Percentiles rank a stretch among this genome's conserved stretches.
These are phyloP conservation scores for Etia nguti DNA, from an alignment of 2,113 vertebrate species.

Conservation along the genomic window DNA sequence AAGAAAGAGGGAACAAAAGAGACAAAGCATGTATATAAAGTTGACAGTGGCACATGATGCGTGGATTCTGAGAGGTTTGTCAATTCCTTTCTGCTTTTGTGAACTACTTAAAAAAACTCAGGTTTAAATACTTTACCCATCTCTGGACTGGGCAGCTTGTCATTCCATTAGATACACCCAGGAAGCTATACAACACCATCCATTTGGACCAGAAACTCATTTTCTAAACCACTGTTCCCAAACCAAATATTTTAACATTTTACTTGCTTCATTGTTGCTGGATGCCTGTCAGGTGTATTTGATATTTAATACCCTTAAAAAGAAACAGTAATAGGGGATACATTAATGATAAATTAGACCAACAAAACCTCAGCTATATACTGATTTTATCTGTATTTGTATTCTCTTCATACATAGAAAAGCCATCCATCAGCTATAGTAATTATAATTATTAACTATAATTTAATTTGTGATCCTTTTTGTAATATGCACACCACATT, in stretches of 20 bases:
- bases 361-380: background rate
- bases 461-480: background rate
- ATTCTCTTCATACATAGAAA: background rate
- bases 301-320: background rate
- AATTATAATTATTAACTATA: too few species aligned
- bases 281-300: background rate
- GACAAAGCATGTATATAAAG: background rate
- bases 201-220: background rate
- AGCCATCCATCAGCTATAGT: background rate
- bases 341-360: background rate
- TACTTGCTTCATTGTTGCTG: background rate
- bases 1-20: background rate
- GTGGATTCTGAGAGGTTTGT: background rate
- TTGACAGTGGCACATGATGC: background rate
- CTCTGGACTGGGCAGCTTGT: background rate
- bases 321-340: background rate
- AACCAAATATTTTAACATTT: background rate
- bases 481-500: background rate
- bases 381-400: background rate
- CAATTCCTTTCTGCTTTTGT: background rate
- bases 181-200: background rate
- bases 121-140: background rate
- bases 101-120: background rate
- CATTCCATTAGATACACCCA: background rate
- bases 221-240: background rate